Evolutionary conservation across 2,888 invertebrate species (phyloP), one percentile per base, ranked within the genome.

Genomic region (Teinopalpus imperialis): DNA sequence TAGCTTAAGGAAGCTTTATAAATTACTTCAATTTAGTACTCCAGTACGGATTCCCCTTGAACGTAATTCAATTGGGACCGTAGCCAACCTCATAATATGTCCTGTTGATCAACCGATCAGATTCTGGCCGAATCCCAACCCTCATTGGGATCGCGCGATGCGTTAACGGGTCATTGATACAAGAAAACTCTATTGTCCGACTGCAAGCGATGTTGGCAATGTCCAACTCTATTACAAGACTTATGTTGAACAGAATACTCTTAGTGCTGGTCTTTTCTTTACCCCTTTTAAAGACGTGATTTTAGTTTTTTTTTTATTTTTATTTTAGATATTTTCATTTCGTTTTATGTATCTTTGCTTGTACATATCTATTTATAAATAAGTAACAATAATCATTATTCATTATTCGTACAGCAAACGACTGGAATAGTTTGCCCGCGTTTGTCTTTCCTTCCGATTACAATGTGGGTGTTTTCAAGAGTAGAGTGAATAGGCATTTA

Each of bases 31-130:
- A 31, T 26, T 37, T 24, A 37, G 30, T 31, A 20, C 24, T 26
- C 12, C 24, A 12, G 26, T 20, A 31, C 31, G 31, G 31, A 39
- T 31, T 30, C 24, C 24, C 29, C 43, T 30, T 32, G 26, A 26
- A 14, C 37, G 31, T 37, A 44, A 44, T 44, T 44, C 44, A 44
- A 44, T 44, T 44, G 37, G 44, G 44, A 44, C 31, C 37, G 37
- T 23, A 37, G 44, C 44, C 44, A 44, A 44, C 23, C 44, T 37
- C 44, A 44, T 44, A 37, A 44, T 44, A 31, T 37, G 37, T 32
- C 37, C 44, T 44, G 44, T 44, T 44, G 44, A 44, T 39, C 44
- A 37, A 44, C 7, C 37, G 44, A 44, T 44, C 44, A 44, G 37
- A 30, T 44, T 44, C 37, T 37, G 44, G 37, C 37, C 13, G 31